phyloP scores from a whole-genome alignment of 2,113 vertebrate species.

The Cyanoliseus patagonus region DNA sequence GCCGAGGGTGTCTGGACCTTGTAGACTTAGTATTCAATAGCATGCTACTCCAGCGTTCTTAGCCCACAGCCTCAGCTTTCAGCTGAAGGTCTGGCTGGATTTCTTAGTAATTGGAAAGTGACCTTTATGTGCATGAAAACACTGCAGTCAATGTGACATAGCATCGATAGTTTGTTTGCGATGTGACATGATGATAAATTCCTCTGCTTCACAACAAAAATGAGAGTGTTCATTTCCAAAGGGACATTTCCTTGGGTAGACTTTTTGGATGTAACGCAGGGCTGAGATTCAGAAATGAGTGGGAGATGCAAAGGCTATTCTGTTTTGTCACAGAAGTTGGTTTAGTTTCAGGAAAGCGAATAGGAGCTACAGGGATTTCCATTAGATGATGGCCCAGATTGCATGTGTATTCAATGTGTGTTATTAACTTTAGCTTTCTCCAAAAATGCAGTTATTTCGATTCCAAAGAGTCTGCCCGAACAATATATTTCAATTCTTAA shows the following conservation, averaged over 20 bases:
- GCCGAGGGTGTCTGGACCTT: not conserved
- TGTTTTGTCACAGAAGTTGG: not conserved
- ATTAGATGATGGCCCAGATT: constrained; percentile 24
- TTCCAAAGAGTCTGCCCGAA: constrained; percentile 32
- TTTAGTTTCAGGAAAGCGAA: not conserved
- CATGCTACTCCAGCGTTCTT: not conserved
- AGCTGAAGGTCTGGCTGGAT: not conserved
- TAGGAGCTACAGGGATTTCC: constrained; percentile 31
- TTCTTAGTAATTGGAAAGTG: not conserved
- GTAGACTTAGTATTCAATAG: not conserved
- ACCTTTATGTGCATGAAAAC: not conserved
- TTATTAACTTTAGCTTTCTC: constrained; percentile 47
- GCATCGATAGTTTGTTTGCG: not conserved
- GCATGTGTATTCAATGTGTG: constrained; percentile 35
- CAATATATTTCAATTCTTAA: constrained; percentile 49
- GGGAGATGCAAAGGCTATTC: not conserved
- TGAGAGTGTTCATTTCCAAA: not conserved
- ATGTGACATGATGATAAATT: not conserved
- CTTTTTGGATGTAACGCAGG: not conserved
- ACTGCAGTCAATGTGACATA: not conserved
- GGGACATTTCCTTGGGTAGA: not conserved
- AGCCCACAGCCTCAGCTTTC: not conserved
- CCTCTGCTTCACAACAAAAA: not conserved
- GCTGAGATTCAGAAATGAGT: not conserved
- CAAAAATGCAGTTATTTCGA: constrained; percentile 30